Base-by-base conservation (phyloP, 2,888 invertebrate genomes). In the Sussaba pulchella region DNA sequence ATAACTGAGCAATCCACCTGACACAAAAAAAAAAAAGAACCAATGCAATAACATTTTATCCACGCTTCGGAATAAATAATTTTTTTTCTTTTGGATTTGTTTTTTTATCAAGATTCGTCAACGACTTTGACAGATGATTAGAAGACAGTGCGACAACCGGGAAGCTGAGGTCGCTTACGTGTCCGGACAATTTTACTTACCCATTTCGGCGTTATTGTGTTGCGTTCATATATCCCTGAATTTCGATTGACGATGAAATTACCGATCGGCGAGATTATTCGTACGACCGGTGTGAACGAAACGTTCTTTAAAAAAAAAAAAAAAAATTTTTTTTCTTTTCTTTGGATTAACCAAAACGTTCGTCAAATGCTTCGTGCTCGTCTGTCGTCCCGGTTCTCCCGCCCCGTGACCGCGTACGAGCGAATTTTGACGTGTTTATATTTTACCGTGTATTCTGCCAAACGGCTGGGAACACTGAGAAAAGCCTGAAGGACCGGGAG, bases 1-100 rank as follows among this genome's bases (percentile, higher is more conserved):
- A 93, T 99, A 99, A 94, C 98, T 98, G 92, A 99, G 95, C 92
- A 99, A 94, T 92, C 98, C 98, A 94, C 99, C 99, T 98, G 93
- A 54, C 41, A 10, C 41, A 41, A 17, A 12, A 57, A 69, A 39
- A 39, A 78, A 41, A 17, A 12, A 57, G 64, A 39, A 39, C 75
- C 24, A 43, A 43, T 43, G 2, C 6, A 31, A 31, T 31, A 31
- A 31, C 6, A 6, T 31, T 5, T 31, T n/a, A n/a, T 31, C 6
- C 31, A 31, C 31, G 31, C 6, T 31, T 31, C 2, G 6, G 6
- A 31, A 47, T 4, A 57, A n/a, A 43, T 12, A 43, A 43, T 8
- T 24, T 3, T 47, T 2, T 17, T 76, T 45, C 57, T 36, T 12
- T 57, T 10, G 19, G 14, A 61, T 9, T 4, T 43, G 10, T n/a